Percentiles rank a stretch among this genome's conserved stretches.
Evolutionary conservation across 2,113 vertebrate species (phyloP).

Genomic region (Kryptolebias marmoratus): DNA sequence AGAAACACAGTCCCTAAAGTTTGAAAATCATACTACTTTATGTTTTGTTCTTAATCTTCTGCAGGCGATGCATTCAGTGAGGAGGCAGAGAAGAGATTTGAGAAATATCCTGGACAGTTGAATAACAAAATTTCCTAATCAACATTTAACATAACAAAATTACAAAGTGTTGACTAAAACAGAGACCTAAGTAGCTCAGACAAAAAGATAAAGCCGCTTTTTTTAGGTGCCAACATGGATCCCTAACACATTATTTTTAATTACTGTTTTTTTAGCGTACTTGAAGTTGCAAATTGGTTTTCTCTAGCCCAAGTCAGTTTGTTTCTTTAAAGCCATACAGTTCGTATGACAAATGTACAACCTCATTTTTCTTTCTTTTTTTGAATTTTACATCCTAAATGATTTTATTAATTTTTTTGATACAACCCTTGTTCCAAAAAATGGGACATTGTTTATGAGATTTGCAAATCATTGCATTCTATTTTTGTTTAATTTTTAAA

Average conservation of each 20-base stretch:
- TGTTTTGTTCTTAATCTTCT: not conserved
- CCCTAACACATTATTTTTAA: not conserved
- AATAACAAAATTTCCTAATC: conserved; percentile 92
- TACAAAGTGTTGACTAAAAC: not conserved
- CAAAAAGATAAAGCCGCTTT: conserved; percentile 5
- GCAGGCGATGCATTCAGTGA: conserved; percentile 94
- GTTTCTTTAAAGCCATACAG: conserved; percentile 26
- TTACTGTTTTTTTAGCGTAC: conserved; percentile 56
- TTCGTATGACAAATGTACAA: conserved; percentile 21
- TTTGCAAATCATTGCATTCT: no score
- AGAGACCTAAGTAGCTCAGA: conserved; percentile 13
- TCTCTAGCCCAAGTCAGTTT: conserved; percentile 31
- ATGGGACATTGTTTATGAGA: no score
- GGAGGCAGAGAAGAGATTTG: conserved; percentile 91
- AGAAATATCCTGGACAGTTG: conserved; percentile 94
- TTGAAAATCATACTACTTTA: not conserved
- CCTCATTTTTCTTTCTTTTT: conserved; percentile 20
- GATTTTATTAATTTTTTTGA: not conserved
- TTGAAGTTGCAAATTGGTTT: conserved; percentile 59
- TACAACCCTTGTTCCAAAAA: no score
- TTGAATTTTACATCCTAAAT: conserved; percentile 16
- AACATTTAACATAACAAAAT: not conserved
- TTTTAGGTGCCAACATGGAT: conserved; percentile 15
- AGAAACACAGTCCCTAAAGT: not conserved
- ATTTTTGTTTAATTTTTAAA: no score